Conservation (phyloP, 2,888 invertebrate species). For the Omphaloscelis lunosa region DNA sequence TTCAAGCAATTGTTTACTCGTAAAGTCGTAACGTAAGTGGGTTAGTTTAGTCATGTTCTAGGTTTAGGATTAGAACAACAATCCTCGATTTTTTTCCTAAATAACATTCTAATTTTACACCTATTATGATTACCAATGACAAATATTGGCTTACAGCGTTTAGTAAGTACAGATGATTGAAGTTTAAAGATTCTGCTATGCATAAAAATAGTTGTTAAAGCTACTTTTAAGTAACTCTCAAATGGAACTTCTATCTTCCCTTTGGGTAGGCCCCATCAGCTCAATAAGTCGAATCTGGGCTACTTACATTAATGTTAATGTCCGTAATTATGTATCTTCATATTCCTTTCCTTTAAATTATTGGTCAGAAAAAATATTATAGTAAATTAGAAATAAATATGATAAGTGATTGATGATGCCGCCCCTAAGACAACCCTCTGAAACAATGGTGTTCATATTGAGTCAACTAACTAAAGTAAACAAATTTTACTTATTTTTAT, state of each 20-base stretch:
- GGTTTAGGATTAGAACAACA: background rate
- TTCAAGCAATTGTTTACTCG: constrained; percentile 38
- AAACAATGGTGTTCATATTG: background rate
- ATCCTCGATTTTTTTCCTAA: background rate
- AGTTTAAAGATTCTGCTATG: background rate
- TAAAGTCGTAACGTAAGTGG: constrained; percentile 13
- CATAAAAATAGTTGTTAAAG: background rate
- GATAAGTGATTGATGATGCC: background rate
- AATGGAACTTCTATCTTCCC: background rate
- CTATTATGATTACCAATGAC: background rate
- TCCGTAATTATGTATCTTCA: background rate
- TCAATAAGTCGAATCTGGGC: background rate
- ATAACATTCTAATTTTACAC: constrained; percentile 15
- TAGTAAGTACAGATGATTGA: background rate
- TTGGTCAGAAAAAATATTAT: background rate
- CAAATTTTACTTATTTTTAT: no score
- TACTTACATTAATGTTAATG: background rate
- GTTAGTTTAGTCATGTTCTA: constrained; percentile 25
- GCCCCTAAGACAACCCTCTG: background rate
- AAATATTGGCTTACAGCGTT: background rate
- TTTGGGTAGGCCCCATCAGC: background rate
- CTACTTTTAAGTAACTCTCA: background rate
- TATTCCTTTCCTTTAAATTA: background rate
- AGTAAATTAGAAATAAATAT: background rate
- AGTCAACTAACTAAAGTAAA: background rate